phyloP scores from a whole-genome alignment of 2,113 vertebrate genomes.

The Leucopternis melanops region DNA sequence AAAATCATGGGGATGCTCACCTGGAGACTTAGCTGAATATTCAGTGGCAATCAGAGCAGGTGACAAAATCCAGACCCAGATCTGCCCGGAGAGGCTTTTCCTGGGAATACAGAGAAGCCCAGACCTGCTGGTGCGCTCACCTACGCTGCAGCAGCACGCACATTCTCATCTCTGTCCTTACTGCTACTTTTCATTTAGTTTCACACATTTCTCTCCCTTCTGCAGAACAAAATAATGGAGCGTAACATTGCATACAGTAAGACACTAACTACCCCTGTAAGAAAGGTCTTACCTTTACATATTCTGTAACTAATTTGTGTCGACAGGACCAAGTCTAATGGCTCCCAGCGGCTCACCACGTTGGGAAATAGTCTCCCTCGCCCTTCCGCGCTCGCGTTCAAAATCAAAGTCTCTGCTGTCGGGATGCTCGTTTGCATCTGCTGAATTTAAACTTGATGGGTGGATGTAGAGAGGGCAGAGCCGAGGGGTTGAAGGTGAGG shows the following conservation, averaged over 20 bases:
- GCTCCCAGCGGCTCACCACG: neutral
- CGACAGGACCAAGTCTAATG: neutral
- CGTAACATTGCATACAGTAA: neutral
- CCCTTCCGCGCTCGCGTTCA: accelerated
- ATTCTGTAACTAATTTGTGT: neutral
- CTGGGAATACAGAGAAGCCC: neutral
- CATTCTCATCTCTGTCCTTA: neutral
- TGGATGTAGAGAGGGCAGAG: neutral
- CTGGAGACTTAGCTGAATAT: neutral
- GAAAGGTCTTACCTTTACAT: neutral
- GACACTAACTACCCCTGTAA: neutral
- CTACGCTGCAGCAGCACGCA: accelerated
- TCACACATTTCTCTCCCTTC: neutral
- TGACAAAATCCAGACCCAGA: neutral
- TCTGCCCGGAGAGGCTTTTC: neutral
- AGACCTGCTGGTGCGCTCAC: neutral
- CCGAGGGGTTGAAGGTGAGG: neutral
- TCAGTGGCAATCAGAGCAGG: accelerated
- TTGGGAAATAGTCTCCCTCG: neutral
- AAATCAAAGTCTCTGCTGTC: neutral
- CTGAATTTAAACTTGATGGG: neutral
- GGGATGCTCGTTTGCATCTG: neutral
- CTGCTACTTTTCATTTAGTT: neutral
- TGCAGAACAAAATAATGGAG: neutral
- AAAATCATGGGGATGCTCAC: neutral